Evolutionary conservation across 2,888 invertebrate genomes (phyloP), one percentile per base, ranked within the genome.

Genomic region (Drosophila mimica): DNA sequence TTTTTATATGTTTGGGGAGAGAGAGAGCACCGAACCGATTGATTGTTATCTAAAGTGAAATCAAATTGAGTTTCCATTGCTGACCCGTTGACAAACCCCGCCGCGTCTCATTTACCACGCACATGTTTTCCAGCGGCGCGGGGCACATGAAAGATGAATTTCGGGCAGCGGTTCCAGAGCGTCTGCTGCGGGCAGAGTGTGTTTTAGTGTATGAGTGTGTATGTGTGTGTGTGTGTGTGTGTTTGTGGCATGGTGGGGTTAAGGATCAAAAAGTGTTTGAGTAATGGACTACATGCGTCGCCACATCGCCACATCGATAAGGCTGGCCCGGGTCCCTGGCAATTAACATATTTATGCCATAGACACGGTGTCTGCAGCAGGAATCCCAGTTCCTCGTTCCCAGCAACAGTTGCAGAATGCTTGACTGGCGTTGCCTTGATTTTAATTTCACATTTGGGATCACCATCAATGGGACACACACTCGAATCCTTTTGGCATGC

Each of bases 21-120:
- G 28, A 20, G 52, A 53, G 58, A 62, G 81, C 82, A 79, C 63
- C 64, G 68, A 78, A 78, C 73, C 84, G 82, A 88, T 88, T 88
- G 86, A 87, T 87, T 85, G 78, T 88, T 87, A 87, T 87, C 86
- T 81, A 68, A 85, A 89, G 83, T 83, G 78, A 81, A 81, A 89
- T 89, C 89, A 88, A 89, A 89, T 85, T 82, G 84, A 71, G 89
- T 84, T 89, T 88, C 76, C 86, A 81, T 67, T 64, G 78, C 70
- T 74, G 78, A 81, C 74, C 78, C 81, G 81, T 81, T 81, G 78
- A 81, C 79, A 81, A 77, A 62, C 67, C 61, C 70, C 67, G 56
- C 57, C 53, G 33, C 48, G 49, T 49, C 58, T n/a, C 25, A 17
- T 17, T 20, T 20, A 15, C 48, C 48, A 61, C 58, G 68, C 67